Conservation (phyloP, 2,113 vertebrate genomes). For the Galbula dea region DNA sequence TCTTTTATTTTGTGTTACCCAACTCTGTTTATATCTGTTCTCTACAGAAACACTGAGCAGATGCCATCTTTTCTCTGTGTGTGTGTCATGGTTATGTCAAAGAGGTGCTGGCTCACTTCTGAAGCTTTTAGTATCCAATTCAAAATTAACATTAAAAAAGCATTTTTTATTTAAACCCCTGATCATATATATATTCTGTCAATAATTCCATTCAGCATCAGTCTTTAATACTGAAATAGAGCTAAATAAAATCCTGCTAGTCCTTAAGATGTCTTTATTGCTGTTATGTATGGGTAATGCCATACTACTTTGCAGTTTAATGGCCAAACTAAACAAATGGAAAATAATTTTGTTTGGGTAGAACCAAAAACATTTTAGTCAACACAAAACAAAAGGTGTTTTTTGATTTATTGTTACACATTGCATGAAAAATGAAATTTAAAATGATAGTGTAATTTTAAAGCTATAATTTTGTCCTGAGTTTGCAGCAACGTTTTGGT, state of each 20-base stretch:
- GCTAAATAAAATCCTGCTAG: not conserved
- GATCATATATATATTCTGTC: not conserved
- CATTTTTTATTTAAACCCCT: not conserved
- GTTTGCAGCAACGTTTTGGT: not conserved
- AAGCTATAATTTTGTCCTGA: not conserved
- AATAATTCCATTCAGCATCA: not conserved
- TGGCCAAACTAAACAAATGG: conserved; percentile 18
- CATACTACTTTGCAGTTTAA: not conserved
- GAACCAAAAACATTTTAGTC: not conserved
- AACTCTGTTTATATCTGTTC: not conserved
- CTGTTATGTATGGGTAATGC: not conserved
- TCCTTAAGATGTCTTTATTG: not conserved
- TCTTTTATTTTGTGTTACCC: not conserved
- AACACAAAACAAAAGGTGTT: not conserved
- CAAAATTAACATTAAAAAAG: not conserved
- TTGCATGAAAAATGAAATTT: not conserved
- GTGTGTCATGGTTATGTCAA: not conserved
- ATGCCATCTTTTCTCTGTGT: not conserved
- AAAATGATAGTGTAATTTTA: not conserved
- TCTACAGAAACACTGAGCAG: rapidly evolving
- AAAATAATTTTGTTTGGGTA: conserved; percentile 17
- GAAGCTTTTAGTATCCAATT: not conserved
- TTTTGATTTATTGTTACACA: not conserved
- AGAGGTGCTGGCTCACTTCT: not conserved
- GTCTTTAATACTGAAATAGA: not conserved